phyloP scores from a whole-genome alignment of 2,113 vertebrate genomes.

The Chaenocephalus aceratus region DNA sequence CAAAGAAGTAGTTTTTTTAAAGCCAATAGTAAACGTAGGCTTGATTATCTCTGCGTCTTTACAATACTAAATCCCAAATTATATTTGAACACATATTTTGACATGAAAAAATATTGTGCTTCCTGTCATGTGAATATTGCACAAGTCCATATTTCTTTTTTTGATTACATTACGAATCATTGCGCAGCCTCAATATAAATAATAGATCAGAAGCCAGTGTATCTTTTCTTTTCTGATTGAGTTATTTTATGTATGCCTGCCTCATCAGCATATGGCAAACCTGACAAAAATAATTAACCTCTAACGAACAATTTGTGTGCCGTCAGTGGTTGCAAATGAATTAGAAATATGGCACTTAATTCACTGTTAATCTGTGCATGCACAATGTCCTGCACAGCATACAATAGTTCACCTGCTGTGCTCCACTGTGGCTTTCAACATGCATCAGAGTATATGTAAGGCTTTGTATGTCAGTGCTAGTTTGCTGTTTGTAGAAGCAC shows the following conservation, averaged over 20 bases:
- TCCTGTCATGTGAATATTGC: too few relatives aligned
- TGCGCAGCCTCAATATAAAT: too few relatives aligned
- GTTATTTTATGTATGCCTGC: neutral
- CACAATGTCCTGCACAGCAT: neutral
- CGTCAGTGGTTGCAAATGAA: neutral
- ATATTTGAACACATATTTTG: too few relatives aligned
- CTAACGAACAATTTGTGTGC: neutral
- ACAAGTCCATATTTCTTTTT: too few relatives aligned
- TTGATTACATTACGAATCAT: too few relatives aligned
- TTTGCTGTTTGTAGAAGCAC: neutral
- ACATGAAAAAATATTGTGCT: too few relatives aligned
- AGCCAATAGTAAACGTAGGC: too few relatives aligned
- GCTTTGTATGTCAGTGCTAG: neutral
- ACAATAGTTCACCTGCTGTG: neutral
- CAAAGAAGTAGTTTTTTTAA: too few relatives aligned
- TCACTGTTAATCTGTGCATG: neutral
- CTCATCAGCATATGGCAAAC: conserved; percentile 16
- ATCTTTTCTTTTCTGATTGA: too few relatives aligned
- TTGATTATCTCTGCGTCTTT: too few relatives aligned
- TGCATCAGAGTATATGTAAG: neutral
- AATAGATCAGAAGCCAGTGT: too few relatives aligned
- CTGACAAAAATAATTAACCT: neutral
- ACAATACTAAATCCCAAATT: too few relatives aligned
- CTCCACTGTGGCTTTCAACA: neutral
- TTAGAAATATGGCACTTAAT: neutral